Evolutionary conservation across 2,113 vertebrate species (phyloP).

Genomic region (Hypomesus transpacificus): DNA sequence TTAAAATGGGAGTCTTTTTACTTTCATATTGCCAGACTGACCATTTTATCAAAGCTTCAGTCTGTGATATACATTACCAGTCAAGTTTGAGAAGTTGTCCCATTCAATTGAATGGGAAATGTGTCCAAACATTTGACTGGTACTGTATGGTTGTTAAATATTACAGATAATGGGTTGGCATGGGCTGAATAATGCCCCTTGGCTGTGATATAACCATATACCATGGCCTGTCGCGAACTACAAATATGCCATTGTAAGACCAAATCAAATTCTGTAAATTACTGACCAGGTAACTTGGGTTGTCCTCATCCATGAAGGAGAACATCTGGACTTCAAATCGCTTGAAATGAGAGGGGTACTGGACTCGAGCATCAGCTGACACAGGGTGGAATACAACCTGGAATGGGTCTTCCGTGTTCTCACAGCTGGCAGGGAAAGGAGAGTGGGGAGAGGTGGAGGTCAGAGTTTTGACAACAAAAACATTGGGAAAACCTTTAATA

Average conservation of each 20-base stretch:
- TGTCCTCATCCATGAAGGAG: conserved; percentile 48
- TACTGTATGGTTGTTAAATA: too few species aligned
- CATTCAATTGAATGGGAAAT: too few species aligned
- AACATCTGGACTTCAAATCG: conserved; percentile 70
- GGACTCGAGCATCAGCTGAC: conserved; percentile 45
- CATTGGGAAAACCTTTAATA: too few species aligned
- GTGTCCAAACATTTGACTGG: too few species aligned
- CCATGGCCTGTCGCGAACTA: neutral
- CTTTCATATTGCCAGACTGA: too few species aligned
- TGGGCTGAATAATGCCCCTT: too few species aligned
- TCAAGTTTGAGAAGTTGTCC: too few species aligned
- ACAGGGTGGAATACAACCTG: conserved; percentile 59
- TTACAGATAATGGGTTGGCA: too few species aligned
- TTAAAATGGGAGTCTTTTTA: too few species aligned
- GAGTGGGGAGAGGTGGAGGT: neutral
- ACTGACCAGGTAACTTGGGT: conserved; percentile 49
- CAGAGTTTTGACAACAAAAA: neutral
- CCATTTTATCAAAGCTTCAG: too few species aligned
- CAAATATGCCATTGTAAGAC: neutral
- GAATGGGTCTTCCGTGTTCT: conserved; percentile 48
- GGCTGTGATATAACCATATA: too few species aligned
- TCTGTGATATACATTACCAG: too few species aligned
- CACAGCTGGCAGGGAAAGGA: conserved; percentile 50
- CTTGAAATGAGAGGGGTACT: conserved; percentile 57
- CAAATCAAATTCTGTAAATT: neutral